Evolutionary conservation across 2,113 vertebrate species (phyloP).

Genomic region (Platanista minor): DNA sequence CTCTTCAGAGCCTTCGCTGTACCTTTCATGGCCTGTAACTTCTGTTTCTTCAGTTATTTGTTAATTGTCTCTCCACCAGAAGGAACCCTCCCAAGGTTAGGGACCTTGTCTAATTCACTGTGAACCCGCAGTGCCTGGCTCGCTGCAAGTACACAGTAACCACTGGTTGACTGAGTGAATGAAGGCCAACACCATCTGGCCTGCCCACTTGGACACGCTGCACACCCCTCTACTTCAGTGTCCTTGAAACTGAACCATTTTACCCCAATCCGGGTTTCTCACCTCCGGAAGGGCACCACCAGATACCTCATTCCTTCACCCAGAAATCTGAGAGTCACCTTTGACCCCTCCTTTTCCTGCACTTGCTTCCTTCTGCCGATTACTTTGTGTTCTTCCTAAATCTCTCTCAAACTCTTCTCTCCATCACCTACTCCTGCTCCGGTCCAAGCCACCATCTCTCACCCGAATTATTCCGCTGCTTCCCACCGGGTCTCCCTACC

Average conservation of each 20-base stretch:
- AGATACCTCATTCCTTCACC: not conserved
- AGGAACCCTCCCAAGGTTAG: not conserved
- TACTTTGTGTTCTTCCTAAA: not conserved
- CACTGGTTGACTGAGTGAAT: not conserved
- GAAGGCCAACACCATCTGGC: not conserved
- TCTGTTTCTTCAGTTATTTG: not conserved
- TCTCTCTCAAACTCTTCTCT: not conserved
- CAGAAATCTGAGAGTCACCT: not conserved
- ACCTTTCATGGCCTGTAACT: too few species aligned
- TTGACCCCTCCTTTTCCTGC: not conserved
- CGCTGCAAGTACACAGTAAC: not conserved
- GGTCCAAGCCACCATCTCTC: not conserved
- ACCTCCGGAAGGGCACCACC: not conserved
- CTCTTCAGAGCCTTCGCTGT: not conserved
- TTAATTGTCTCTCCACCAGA: not conserved
- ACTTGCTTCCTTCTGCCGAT: not conserved
- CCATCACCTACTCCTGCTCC: not conserved
- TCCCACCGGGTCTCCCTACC: not conserved
- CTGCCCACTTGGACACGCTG: rapidly evolving
- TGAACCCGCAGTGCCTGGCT: not conserved
- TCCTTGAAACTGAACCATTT: not conserved
- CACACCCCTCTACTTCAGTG: not conserved
- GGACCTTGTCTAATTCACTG: not conserved
- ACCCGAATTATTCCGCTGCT: not conserved
- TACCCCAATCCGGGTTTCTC: not conserved